A percentile compares a stretch with the other conserved stretches of the same genome.
These are phyloP conservation scores for Buphagus erythrorhynchus DNA, from an alignment of 2,797 vertebrate genomes.

Conservation along the genomic window DNA sequence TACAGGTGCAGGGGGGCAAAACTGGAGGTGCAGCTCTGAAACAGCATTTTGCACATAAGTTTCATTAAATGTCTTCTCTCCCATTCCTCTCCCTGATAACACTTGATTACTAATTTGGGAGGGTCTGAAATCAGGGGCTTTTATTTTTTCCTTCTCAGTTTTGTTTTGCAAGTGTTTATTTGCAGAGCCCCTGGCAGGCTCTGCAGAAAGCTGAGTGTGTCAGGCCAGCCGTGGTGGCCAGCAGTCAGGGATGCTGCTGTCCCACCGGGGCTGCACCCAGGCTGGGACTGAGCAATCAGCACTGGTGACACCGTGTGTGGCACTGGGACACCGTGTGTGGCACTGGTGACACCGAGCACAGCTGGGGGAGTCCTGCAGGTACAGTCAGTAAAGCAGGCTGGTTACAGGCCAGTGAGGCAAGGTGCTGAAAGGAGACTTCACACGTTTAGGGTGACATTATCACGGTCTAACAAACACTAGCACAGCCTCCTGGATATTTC, in stretches of 20 bases:
- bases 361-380: background rate
- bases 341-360: no score
- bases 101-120: background rate
- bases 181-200: background rate
- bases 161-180: background rate
- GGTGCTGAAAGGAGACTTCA: background rate
- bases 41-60: background rate
- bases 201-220: background rate
- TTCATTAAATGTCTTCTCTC: background rate
- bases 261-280: background rate
- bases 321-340: fast-evolving
- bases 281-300: background rate
- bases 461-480: background rate
- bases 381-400: background rate
- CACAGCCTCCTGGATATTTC: background rate
- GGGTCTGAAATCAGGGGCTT: background rate
- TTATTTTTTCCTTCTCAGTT: background rate
- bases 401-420: background rate
- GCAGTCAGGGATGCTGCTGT: background rate
- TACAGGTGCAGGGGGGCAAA: fast-evolving
- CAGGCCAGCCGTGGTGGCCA: background rate
- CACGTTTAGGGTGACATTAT: background rate
- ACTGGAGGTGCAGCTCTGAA: background rate
- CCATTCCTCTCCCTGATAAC: background rate
- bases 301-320: fast-evolving